Evolutionary conservation across 1,140 invertebrate species (phyloP).

Genomic region (Megalopta genalis): DNA sequence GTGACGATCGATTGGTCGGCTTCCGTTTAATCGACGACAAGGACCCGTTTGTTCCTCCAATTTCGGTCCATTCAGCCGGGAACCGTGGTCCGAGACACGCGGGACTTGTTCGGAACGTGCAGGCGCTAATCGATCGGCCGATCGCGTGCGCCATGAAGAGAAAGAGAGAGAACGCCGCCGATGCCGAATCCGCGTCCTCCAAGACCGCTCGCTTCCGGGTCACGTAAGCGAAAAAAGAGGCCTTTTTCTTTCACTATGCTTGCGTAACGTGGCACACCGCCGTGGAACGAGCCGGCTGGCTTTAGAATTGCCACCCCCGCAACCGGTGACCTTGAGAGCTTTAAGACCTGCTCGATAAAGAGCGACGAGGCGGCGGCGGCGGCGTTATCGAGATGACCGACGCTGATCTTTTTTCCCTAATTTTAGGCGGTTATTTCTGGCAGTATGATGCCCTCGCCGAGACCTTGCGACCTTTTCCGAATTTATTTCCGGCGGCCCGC

Average conservation of each 20-base stretch:
- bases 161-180: too few relatives aligned
- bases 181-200: not conserved
- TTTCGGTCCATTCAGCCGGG: constrained; percentile 23
- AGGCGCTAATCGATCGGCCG: constrained; percentile 5
- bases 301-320: not conserved
- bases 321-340: not conserved
- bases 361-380: too few relatives aligned
- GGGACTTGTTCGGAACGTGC: not conserved
- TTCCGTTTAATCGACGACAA: constrained; percentile 19
- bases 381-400: not conserved
- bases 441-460: too few relatives aligned
- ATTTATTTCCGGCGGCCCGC: too few relatives aligned
- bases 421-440: not conserved
- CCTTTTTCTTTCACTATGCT: not conserved
- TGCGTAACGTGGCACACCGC: not conserved
- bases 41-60: constrained; percentile 26
- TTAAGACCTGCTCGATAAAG: not conserved
- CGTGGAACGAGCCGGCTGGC: not conserved
- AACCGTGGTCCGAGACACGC: not conserved
- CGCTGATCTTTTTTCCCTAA: not conserved
- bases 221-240: not conserved
- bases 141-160: constrained; percentile 2
- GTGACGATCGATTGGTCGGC: constrained; percentile 21
- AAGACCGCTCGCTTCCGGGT: not conserved
- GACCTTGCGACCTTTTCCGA: too few relatives aligned